Evolutionary conservation across 2,888 invertebrate species (phyloP).

Genomic region (Phyllotreta cruciferae): DNA sequence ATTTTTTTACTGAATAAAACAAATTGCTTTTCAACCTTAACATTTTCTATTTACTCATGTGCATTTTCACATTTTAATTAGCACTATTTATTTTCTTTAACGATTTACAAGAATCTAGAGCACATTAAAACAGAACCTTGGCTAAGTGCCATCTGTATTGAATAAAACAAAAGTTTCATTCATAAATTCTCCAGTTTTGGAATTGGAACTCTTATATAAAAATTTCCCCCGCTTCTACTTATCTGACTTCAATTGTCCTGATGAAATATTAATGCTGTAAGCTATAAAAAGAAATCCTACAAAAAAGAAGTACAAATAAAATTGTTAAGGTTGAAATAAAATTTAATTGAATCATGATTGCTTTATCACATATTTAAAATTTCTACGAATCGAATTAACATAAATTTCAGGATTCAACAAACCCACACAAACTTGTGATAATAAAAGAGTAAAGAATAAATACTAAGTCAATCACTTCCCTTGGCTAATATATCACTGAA

Average conservation of each 20-base stretch:
- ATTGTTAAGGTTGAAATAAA: no score
- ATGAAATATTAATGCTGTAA: constrained; percentile 9
- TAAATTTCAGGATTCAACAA: background rate
- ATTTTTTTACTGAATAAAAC: constrained; percentile 5
- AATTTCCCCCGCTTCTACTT: background rate
- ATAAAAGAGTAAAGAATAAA: constrained; percentile 15
- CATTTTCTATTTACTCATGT: background rate
- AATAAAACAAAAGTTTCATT: constrained; percentile 15
- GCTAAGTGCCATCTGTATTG: constrained; percentile 17
- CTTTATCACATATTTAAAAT: constrained; percentile 17
- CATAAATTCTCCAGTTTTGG: constrained; percentile 14
- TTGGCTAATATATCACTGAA: constrained; percentile 16
- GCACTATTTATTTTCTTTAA: constrained; percentile 12
- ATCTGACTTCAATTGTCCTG: background rate
- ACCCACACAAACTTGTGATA: background rate
- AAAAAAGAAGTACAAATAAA: constrained; percentile 2
- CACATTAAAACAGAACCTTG: constrained; percentile 14
- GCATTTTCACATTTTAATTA: constrained; percentile 2
- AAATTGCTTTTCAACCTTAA: constrained; percentile 11
- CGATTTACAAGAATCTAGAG: constrained; percentile 11
- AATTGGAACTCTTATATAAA: constrained; percentile 16
- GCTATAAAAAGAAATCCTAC: background rate
- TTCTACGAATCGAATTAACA: background rate
- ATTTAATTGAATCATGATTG: constrained; percentile 4
- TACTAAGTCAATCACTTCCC: constrained; percentile 1